Conservation (phyloP, 2,797 vertebrate species). For the Chiroxiphia lanceolata region DNA sequence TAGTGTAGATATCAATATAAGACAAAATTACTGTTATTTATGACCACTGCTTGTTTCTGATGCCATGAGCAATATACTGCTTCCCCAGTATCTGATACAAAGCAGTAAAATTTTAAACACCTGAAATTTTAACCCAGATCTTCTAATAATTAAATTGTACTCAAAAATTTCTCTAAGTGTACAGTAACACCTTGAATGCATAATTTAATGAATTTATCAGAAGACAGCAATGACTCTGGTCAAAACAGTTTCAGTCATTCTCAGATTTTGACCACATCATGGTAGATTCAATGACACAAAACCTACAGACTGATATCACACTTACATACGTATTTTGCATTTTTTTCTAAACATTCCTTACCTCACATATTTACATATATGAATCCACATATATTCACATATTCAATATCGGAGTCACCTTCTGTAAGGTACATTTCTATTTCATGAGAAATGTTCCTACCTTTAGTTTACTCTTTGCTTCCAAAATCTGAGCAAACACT, state of each 20-base stretch:
- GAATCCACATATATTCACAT: not conserved
- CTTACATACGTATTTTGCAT: not conserved
- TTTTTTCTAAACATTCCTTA: not conserved
- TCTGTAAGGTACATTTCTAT: not conserved
- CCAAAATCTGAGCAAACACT: not conserved
- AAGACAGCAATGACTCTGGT: not conserved
- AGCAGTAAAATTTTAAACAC: not conserved
- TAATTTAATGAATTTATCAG: not conserved
- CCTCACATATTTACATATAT: not conserved
- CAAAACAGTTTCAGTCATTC: not conserved
- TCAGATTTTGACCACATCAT: not conserved
- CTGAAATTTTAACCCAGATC: not conserved
- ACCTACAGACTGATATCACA: not conserved
- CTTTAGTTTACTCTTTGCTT: not conserved
- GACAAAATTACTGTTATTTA: not conserved
- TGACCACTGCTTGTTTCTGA: not conserved
- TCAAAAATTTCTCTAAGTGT: not conserved
- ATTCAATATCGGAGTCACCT: not conserved
- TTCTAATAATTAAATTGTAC: not conserved
- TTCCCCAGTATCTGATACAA: not conserved
- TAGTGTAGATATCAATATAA: not conserved
- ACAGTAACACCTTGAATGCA: not conserved
- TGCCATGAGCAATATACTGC: not conserved
- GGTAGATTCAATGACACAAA: not conserved
- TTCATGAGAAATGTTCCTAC: not conserved